phyloP scores from a whole-genome alignment of 1,140 invertebrate species.

The Hylaeus anthracinus region DNA sequence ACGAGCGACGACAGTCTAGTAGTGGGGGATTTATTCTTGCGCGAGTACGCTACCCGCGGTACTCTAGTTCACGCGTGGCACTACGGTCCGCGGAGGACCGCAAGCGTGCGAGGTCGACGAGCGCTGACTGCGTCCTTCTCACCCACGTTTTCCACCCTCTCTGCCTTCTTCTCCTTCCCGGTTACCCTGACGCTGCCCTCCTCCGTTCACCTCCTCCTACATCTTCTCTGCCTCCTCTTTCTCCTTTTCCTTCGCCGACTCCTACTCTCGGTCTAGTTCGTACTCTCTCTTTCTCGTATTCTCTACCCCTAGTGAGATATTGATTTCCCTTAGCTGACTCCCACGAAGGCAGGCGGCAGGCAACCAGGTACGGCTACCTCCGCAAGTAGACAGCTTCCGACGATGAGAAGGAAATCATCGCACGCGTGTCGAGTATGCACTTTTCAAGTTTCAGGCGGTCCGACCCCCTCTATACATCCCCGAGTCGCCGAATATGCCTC shows the following conservation, averaged over 20 bases:
- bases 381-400: conserved; percentile 63
- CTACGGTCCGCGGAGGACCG: conserved; percentile 52
- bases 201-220: conserved; percentile 21
- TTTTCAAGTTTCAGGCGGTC: conserved; percentile 29
- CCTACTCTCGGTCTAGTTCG: conserved; percentile 51
- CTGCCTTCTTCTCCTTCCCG: conserved; percentile 24
- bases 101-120: conserved; percentile 58
- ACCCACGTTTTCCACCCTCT: conserved; percentile 21
- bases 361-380: conserved; percentile 68
- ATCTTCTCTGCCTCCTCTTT: conserved; percentile 35
- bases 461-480: not conserved
- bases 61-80: conserved; percentile 63
- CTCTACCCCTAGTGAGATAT: conserved; percentile 80
- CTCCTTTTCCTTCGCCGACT: conserved; percentile 40
- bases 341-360: conserved; percentile 78
- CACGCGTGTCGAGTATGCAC: conserved; percentile 36
- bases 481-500: conserved; percentile 8
- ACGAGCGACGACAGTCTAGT: conserved; percentile 11
- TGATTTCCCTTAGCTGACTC: conserved; percentile 81
- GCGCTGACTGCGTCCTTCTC: conserved; percentile 47
- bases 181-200: not conserved
- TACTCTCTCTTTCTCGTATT: conserved; percentile 60
- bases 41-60: conserved; percentile 54
- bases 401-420: conserved; percentile 58
- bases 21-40: conserved; percentile 25